These are phyloP conservation scores for Desmophyllum pertusum DNA, from an alignment of 92 coral and sea anemone species.

Conservation along the genomic window DNA sequence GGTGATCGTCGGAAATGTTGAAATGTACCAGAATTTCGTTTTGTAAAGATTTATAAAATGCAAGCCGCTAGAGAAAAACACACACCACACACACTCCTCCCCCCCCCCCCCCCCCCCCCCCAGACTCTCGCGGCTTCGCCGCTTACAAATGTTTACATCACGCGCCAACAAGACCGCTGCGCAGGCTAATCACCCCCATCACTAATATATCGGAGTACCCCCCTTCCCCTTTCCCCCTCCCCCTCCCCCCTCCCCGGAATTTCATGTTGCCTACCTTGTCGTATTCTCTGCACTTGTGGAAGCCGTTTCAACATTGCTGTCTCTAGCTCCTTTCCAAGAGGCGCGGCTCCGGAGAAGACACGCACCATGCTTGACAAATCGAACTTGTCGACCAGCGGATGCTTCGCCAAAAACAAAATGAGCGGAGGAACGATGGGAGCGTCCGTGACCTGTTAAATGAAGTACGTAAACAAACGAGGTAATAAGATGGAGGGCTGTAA, in stretches of 20 bases:
- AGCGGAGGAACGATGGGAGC: constrained; percentile 74
- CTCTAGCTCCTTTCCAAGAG: constrained; percentile 68
- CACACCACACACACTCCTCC: too few species aligned
- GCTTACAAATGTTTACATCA: too few species aligned
- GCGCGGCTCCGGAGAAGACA: constrained; percentile 77
- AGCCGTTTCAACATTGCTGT: constrained; percentile 50
- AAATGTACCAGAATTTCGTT: neutral
- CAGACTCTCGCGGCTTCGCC: too few species aligned
- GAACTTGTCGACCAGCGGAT: constrained; percentile 75
- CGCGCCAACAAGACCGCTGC: too few species aligned
- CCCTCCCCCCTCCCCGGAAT: too few species aligned
- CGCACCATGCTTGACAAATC: constrained; percentile 63
- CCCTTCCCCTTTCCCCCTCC: too few species aligned
- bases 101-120: too few species aligned
- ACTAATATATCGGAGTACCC: too few species aligned
- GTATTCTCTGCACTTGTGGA: constrained; percentile 29
- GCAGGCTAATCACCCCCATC: too few species aligned
- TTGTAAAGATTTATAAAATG: too few species aligned
- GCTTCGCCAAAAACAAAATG: constrained; percentile 77
- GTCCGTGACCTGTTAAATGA: constrained; percentile 47
- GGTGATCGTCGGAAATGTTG: neutral
- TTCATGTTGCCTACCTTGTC: constrained; percentile 61
- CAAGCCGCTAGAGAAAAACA: too few species aligned
- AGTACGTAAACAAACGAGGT: neutral
- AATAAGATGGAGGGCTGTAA: neutral